Evolutionary conservation across 2,888 invertebrate genomes (phyloP).

Genomic region (Thyatira batis): DNA sequence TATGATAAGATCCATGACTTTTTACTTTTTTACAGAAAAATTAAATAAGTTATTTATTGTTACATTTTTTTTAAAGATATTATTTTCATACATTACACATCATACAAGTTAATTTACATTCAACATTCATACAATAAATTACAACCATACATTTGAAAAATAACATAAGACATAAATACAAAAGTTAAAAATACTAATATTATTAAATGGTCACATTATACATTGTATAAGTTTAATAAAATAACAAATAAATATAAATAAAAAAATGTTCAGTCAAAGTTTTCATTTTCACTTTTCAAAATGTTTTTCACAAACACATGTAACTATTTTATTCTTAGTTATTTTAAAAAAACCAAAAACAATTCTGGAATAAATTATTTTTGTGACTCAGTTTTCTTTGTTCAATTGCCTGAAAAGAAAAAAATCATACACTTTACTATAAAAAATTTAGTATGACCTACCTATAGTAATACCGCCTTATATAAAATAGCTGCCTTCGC

Average conservation of each 20-base stretch:
- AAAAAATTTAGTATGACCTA: no score
- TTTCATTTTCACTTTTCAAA: background rate
- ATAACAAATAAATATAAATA: background rate
- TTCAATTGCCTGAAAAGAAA: background rate
- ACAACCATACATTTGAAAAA: constrained; percentile 41
- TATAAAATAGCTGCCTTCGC: no score
- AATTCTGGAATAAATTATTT: background rate
- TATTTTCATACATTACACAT: background rate
- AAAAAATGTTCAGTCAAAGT: background rate
- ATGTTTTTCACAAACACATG: background rate
- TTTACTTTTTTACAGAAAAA: background rate
- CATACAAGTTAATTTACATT: constrained; percentile 9
- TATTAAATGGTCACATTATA: background rate
- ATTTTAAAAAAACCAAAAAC: background rate
- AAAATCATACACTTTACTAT: background rate
- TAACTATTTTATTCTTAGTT: no score
- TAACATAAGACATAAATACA: constrained; percentile 22
- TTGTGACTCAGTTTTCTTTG: background rate
- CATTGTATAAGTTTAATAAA: background rate
- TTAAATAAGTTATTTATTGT: no score
- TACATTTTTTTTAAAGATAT: no score
- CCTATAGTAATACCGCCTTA: no score
- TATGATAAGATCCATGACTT: background rate
- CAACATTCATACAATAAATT: constrained; percentile 51
- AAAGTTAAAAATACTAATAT: constrained; percentile 7